Percentiles rank a stretch among this genome's conserved stretches.
These are phyloP conservation scores for Harpagifer antarcticus DNA, from an alignment of 2,797 vertebrate species.

Conservation along the genomic window DNA sequence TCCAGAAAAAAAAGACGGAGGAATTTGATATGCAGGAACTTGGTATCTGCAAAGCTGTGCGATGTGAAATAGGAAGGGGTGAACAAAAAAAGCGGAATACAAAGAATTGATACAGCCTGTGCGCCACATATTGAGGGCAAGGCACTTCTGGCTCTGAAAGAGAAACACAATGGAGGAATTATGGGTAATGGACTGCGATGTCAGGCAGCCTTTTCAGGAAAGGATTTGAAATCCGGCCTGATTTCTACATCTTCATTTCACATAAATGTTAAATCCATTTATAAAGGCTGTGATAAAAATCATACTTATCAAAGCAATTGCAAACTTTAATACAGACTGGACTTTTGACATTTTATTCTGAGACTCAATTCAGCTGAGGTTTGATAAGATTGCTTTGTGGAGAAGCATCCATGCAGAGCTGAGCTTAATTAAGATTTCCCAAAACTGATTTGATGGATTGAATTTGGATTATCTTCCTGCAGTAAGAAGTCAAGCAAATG, in stretches of 20 bases:
- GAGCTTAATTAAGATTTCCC: neutral
- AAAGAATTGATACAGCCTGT: conserved; percentile 30
- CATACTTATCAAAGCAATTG: conserved; percentile 7
- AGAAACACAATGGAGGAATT: conserved; percentile 48
- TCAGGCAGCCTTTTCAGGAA: conserved; percentile 27
- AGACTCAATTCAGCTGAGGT: neutral
- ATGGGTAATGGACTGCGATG: conserved; percentile 37
- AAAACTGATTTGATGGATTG: neutral
- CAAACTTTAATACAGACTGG: neutral
- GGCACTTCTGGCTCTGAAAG: conserved; percentile 25
- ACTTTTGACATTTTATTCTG: neutral
- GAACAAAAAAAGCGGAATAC: neutral
- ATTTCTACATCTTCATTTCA: conserved; percentile 32
- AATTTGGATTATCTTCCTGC: neutral
- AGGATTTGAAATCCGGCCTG: conserved; percentile 28
- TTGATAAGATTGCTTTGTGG: neutral
- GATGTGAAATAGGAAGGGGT: conserved; percentile 13
- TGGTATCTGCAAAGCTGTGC: conserved; percentile 1
- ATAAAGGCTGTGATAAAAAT: conserved; percentile 19
- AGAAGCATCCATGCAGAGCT: neutral
- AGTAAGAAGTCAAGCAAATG: neutral
- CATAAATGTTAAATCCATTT: conserved; percentile 23
- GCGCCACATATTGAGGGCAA: conserved; percentile 46
- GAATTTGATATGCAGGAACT: too few relatives aligned
- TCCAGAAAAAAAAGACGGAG: neutral